These are phyloP conservation scores for Hippocampus mohnikei DNA, from an alignment of 2,113 vertebrate genomes.

Conservation along the genomic window DNA sequence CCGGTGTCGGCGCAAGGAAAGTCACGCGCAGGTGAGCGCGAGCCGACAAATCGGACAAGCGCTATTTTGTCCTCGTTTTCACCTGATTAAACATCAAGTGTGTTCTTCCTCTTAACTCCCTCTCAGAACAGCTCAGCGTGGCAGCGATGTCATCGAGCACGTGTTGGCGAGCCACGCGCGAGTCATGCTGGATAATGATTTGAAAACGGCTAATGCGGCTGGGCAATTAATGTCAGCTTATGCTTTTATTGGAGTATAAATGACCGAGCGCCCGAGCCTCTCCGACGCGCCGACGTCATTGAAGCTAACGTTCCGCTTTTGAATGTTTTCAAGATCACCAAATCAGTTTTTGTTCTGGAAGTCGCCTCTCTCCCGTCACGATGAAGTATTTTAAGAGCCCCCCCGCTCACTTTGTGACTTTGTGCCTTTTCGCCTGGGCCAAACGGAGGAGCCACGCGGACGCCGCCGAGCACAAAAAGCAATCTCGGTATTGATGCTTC, in stretches of 20 bases:
- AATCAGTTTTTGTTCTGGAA: background rate
- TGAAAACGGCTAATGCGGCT: background rate
- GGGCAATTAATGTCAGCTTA: background rate
- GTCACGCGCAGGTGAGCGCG: conserved; percentile 21
- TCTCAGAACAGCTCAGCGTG: background rate
- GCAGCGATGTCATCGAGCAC: background rate
- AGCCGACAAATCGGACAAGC: conserved; percentile 16
- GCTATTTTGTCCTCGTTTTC: conserved; percentile 22
- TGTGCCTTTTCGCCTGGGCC: background rate
- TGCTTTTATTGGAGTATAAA: background rate
- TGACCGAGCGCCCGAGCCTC: background rate
- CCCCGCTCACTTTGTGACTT: conserved; percentile 9
- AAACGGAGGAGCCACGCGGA: conserved; percentile 17
- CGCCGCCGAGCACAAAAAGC: conserved; percentile 60
- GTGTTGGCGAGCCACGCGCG: too few relatives aligned
- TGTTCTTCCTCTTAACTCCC: background rate
- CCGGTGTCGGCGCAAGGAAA: conserved; percentile 32
- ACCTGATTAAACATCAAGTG: background rate
- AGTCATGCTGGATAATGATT: background rate
- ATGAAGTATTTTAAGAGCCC: background rate
- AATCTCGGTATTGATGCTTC: conserved; percentile 64
- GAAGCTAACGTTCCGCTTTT: background rate
- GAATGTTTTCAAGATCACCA: background rate
- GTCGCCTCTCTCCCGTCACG: conserved; percentile 1
- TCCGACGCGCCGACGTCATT: background rate